These are phyloP conservation scores for Tachystola acroxantha DNA, from an alignment of 2,888 invertebrate genomes.

Conservation along the genomic window DNA sequence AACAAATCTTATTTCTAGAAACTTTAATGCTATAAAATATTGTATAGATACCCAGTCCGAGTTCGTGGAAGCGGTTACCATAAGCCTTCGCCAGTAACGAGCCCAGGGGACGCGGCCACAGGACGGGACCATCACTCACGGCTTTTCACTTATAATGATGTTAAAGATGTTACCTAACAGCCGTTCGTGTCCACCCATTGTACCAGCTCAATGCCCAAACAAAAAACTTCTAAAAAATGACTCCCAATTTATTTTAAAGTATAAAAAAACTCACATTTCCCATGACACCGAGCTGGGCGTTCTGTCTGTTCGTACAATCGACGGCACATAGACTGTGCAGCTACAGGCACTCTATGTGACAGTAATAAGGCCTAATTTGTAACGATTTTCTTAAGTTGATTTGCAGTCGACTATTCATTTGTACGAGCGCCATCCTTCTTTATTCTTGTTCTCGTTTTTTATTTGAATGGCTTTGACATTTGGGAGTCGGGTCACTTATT, in stretches of 20 bases:
- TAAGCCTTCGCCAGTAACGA: conserved; percentile 30
- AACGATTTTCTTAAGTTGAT: too few relatives aligned
- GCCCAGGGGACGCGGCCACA: conserved; percentile 15
- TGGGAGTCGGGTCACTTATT: conserved; percentile 72
- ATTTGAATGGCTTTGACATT: conserved; percentile 70
- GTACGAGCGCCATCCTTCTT: conserved; percentile 61
- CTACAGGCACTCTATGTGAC: too few relatives aligned
- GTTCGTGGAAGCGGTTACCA: conserved; percentile 30
- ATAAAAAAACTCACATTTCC: conserved; percentile 69
- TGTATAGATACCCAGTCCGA: conserved; percentile 2
- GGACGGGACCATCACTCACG: conserved; percentile 59
- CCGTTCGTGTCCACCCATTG: conserved; percentile 73
- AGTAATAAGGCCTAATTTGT: too few relatives aligned
- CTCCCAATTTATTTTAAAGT: conserved; percentile 71
- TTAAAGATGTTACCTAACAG: conserved; percentile 75
- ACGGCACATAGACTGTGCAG: too few relatives aligned
- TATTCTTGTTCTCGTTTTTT: conserved; percentile 63
- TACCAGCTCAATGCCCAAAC: conserved; percentile 59
- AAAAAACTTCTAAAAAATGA: conserved; percentile 69
- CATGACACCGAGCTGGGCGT: conserved; percentile 67
- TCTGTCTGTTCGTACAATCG: conserved; percentile 40
- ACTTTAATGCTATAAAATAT: too few relatives aligned
- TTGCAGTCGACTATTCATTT: too few relatives aligned
- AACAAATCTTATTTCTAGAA: too few relatives aligned
- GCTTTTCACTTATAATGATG: conserved; percentile 76